Evolutionary conservation across 2,888 invertebrate species (phyloP).

Genomic region (Disparrhopalites patrizii): DNA sequence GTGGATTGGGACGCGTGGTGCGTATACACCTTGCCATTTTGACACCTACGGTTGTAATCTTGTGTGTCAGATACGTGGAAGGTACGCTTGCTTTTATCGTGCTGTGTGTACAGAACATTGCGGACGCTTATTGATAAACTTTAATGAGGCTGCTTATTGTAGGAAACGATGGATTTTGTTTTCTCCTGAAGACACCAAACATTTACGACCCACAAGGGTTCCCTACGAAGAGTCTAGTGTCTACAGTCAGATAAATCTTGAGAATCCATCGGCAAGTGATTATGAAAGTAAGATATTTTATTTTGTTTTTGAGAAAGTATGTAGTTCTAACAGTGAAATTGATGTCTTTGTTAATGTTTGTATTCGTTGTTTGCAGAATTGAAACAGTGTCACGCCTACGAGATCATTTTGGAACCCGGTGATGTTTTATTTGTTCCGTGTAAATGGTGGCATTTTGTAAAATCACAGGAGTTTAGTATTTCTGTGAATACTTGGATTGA

Average conservation of each 20-base stretch:
- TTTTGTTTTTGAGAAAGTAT: too few relatives aligned
- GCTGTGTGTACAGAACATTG: not conserved
- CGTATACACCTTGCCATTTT: slow-evolving; percentile 89
- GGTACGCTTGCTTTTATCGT: slow-evolving; percentile 54
- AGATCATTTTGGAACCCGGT: slow-evolving; percentile 63
- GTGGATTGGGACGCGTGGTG: slow-evolving; percentile 82
- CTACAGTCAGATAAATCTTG: slow-evolving; percentile 76
- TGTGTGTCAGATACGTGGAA: slow-evolving; percentile 81
- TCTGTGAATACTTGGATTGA: slow-evolving; percentile 75
- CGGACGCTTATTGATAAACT: not conserved
- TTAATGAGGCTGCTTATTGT: slow-evolving; percentile 37
- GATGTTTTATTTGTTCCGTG: slow-evolving; percentile 84
- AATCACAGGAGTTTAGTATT: slow-evolving; percentile 59
- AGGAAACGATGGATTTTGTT: slow-evolving; percentile 91
- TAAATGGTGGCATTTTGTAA: slow-evolving; percentile 98
- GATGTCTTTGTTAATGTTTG: not conserved
- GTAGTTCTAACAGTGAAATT: not conserved
- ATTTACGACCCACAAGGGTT: slow-evolving; percentile 71
- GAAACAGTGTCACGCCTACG: slow-evolving; percentile 32
- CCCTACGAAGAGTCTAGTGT: slow-evolving; percentile 97
- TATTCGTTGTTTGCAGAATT: slow-evolving; percentile 30
- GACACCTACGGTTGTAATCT: slow-evolving; percentile 94
- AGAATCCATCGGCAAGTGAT: slow-evolving; percentile 23
- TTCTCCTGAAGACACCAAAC: slow-evolving; percentile 67
- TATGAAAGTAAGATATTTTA: slow-evolving; percentile 26